Evolutionary conservation across 2,797 vertebrate genomes (phyloP).

Genomic region (Tenualosa thibaudeaui): DNA sequence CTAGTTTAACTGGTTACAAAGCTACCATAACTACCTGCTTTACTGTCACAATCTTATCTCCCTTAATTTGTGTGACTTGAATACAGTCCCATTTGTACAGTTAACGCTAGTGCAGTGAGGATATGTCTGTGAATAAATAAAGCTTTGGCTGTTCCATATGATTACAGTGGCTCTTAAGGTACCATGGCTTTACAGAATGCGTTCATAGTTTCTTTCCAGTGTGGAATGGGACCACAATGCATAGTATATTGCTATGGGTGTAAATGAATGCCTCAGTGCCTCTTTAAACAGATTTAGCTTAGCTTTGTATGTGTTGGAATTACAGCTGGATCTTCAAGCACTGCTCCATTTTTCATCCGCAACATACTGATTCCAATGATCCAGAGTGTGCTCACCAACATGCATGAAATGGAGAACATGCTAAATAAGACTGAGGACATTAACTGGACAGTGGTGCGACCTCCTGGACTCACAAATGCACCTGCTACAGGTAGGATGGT

Average conservation of each 20-base stretch:
- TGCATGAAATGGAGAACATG: conserved; percentile 79
- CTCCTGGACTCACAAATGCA: conserved; percentile 75
- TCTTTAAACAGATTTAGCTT: not conserved
- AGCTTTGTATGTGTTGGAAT: conserved; percentile 5
- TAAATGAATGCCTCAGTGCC: not conserved
- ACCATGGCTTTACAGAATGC: not conserved
- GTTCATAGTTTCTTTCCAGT: not conserved
- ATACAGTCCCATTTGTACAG: not conserved
- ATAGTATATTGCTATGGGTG: not conserved
- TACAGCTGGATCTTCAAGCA: conserved; percentile 69
- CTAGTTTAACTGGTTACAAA: not conserved
- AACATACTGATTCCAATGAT: conserved; percentile 78
- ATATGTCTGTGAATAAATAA: not conserved
- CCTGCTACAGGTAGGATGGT: conserved; percentile 69
- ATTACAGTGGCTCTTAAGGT: not conserved
- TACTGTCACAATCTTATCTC: too few species aligned
- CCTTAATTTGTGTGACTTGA: not conserved
- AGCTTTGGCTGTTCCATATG: not conserved
- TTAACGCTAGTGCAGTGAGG: not conserved
- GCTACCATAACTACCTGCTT: not conserved
- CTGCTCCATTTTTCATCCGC: conserved; percentile 67
- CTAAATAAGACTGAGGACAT: conserved; percentile 70
- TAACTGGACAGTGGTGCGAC: conserved; percentile 79
- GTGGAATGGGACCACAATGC: not conserved
- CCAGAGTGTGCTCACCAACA: conserved; percentile 76